phyloP scores from a whole-genome alignment of 2,888 invertebrate genomes.

The Lottia scabra region DNA sequence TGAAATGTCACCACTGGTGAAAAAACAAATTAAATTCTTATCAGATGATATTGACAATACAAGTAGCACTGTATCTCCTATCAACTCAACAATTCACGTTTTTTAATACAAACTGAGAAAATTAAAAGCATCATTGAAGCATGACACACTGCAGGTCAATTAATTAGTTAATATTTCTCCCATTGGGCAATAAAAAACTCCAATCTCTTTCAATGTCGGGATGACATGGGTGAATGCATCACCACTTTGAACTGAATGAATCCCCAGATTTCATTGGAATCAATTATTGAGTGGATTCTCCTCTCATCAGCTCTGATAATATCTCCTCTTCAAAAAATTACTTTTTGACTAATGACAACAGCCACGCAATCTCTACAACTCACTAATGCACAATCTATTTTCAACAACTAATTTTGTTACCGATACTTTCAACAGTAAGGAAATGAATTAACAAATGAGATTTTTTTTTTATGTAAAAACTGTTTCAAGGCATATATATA shows the following conservation, averaged over 20 bases:
- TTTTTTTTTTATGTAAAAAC: too few species aligned
- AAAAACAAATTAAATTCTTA: too few species aligned
- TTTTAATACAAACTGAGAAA: neutral
- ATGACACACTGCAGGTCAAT: neutral
- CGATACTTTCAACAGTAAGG: too few species aligned
- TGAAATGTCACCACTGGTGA: too few species aligned
- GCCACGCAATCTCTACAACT: neutral
- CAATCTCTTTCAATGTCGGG: neutral
- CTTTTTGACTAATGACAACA: neutral
- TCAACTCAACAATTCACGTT: too few species aligned
- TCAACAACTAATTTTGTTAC: too few species aligned
- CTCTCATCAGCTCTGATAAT: neutral
- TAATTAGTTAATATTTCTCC: conserved; percentile 3
- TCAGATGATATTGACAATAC: too few species aligned
- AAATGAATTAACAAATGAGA: too few species aligned
- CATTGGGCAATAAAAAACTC: neutral
- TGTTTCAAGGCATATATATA: too few species aligned
- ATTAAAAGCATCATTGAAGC: neutral
- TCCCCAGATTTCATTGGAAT: neutral
- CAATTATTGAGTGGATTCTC: neutral
- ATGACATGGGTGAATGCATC: neutral
- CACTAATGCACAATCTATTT: too few species aligned
- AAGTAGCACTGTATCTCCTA: too few species aligned
- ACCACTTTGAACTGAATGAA: neutral
- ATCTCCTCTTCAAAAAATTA: neutral